Percentiles rank a stretch among this genome's conserved stretches.
Conservation (phyloP, 2,113 vertebrate genomes). For the Terrapene triunguis region DNA sequence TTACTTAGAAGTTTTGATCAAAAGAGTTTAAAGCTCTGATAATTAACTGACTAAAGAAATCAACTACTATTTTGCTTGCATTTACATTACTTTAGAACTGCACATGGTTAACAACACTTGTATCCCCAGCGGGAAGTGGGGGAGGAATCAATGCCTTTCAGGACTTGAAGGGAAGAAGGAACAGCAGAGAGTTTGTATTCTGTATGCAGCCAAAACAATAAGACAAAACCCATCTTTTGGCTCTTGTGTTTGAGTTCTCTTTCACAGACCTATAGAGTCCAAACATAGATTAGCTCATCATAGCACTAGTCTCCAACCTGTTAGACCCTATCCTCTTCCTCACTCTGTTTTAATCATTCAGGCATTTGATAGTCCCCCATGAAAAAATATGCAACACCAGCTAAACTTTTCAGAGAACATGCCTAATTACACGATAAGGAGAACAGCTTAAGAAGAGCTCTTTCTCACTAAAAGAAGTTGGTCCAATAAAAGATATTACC, state of each 20-base stretch:
- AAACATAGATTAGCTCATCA: slow-evolving; percentile 68
- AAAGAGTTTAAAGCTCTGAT: slow-evolving; percentile 63
- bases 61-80: slow-evolving; percentile 68
- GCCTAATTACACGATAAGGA: background rate
- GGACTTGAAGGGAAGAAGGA: too few species aligned
- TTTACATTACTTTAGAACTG: slow-evolving; percentile 57
- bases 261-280: slow-evolving; percentile 30
- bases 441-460: background rate
- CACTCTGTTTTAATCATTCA: background rate
- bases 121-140: slow-evolving; percentile 54
- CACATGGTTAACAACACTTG: slow-evolving; percentile 75
- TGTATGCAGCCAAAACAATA: slow-evolving; percentile 73
- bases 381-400: background rate
- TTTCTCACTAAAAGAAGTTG: background rate
- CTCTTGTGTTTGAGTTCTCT: slow-evolving; percentile 59
- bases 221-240: slow-evolving; percentile 62
- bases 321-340: slow-evolving; percentile 24
- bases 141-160: slow-evolving; percentile 76
- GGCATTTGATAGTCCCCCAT: background rate
- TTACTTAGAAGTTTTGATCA: slow-evolving; percentile 81
- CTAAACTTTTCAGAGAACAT: background rate
- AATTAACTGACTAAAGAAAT: slow-evolving; percentile 66
- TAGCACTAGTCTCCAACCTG: slow-evolving; percentile 36
- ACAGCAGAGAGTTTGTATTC: slow-evolving; percentile 76
- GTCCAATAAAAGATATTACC: background rate